Evolutionary conservation across 2,113 vertebrate genomes (phyloP).

Genomic region (Corapipo altera): DNA sequence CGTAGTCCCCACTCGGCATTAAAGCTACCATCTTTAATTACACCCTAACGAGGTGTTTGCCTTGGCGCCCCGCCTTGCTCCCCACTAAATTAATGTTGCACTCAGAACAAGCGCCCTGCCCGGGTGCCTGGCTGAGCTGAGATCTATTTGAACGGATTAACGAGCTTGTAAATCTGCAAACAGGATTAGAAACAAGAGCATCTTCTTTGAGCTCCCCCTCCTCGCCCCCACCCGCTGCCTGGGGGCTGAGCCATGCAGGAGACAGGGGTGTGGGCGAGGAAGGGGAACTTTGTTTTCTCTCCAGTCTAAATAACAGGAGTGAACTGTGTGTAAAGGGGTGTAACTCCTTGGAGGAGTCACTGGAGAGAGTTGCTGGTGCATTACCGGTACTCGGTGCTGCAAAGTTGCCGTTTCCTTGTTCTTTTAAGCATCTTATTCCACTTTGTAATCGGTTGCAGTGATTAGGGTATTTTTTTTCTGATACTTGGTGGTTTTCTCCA

Average conservation of each 20-base stretch:
- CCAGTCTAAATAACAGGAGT: neutral
- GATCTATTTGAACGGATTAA: slow-evolving; percentile 44
- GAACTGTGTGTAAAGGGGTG: neutral
- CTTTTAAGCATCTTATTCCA: neutral
- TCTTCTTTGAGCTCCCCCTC: neutral
- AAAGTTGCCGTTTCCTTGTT: neutral
- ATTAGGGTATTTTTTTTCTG: neutral
- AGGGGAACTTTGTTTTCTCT: neutral
- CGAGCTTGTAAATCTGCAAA: slow-evolving; percentile 47
- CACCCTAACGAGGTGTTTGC: neutral
- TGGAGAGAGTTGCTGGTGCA: accelerated
- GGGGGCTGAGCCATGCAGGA: neutral
- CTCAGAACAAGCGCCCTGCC: neutral
- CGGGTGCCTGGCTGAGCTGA: accelerated
- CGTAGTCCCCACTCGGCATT: neutral
- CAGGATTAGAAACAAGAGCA: slow-evolving; percentile 35
- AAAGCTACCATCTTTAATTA: neutral
- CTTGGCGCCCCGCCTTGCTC: slow-evolving; percentile 15
- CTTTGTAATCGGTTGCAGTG: accelerated
- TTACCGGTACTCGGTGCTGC: accelerated
- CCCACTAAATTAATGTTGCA: neutral
- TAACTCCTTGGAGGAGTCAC: accelerated
- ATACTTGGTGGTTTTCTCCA: neutral
- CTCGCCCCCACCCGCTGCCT: neutral
- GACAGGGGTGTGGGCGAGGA: accelerated